Percentiles rank a stretch among this genome's conserved stretches.
These are phyloP conservation scores for Leguminivora glycinivorella DNA, from an alignment of 1,140 invertebrate genomes.

Conservation along the genomic window DNA sequence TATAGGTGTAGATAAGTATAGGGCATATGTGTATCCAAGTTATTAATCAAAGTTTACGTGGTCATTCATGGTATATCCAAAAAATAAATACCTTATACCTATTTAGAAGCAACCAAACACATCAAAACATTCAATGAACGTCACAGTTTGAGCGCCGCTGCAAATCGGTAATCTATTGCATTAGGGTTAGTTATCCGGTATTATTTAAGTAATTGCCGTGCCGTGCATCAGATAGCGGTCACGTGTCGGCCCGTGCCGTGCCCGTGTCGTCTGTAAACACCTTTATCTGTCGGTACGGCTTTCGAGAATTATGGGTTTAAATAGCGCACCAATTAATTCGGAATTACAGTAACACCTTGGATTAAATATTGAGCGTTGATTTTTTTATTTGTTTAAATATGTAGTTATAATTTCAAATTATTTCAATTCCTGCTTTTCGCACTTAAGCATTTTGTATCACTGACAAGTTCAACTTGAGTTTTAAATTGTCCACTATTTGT, in stretches of 20 bases:
- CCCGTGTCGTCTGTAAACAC: not conserved
- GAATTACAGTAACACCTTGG: not conserved
- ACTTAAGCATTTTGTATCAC: too few species aligned
- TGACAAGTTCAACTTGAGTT: too few species aligned
- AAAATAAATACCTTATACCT: not conserved
- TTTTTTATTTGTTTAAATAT: too few species aligned
- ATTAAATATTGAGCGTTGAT: not conserved
- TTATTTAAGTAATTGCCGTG: conserved; percentile 52
- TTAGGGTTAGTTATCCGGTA: conserved; percentile 38
- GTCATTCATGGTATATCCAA: too few species aligned
- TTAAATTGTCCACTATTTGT: too few species aligned
- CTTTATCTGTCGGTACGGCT: not conserved
- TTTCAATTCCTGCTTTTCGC: too few species aligned
- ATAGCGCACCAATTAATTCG: not conserved
- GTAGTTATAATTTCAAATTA: too few species aligned
- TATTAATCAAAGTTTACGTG: too few species aligned
- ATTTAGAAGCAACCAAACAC: not conserved
- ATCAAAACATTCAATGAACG: not conserved
- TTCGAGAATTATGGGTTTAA: not conserved
- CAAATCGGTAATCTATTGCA: conserved; percentile 34
- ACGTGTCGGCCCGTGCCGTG: conserved; percentile 40
- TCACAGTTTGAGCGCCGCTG: conserved; percentile 37
- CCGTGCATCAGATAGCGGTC: conserved; percentile 55
- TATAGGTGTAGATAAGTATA: too few species aligned
- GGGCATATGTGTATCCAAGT: too few species aligned